A percentile compares a stretch with the other conserved stretches of the same genome.
phyloP scores from a whole-genome alignment of 2,888 invertebrate species.

The Perizoma affinitatum region DNA sequence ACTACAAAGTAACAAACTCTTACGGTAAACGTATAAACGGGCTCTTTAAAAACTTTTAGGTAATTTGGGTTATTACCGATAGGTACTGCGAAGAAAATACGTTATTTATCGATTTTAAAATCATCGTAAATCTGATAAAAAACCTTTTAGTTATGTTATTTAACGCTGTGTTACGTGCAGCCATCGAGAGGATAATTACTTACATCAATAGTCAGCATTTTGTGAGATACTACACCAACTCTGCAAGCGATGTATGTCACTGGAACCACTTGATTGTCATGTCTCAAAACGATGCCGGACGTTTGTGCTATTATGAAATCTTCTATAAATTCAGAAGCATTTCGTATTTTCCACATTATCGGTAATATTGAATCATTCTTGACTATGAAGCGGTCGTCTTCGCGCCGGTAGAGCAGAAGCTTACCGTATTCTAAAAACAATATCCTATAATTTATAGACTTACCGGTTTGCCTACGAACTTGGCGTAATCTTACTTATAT shows the following conservation, averaged over 20 bases:
- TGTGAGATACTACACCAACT: slow-evolving; percentile 67
- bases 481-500: too few species aligned
- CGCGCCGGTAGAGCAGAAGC: slow-evolving; percentile 76
- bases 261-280: slow-evolving; percentile 74
- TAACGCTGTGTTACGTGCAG: too few species aligned
- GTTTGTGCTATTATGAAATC: slow-evolving; percentile 75
- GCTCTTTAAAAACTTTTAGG: too few species aligned
- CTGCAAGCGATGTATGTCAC: slow-evolving; percentile 77
- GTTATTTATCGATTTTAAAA: too few species aligned
- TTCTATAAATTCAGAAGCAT: slow-evolving; percentile 64
- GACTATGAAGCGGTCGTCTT: slow-evolving; percentile 76
- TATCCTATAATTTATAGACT: too few species aligned
- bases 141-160: too few species aligned
- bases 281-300: slow-evolving; percentile 68
- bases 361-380: slow-evolving; percentile 83
- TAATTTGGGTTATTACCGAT: too few species aligned
- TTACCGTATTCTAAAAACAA: slow-evolving; percentile 77
- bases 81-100: too few species aligned
- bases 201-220: slow-evolving; percentile 73
- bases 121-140: too few species aligned
- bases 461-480: too few species aligned
- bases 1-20: too few species aligned
- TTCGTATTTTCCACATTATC: slow-evolving; percentile 82
- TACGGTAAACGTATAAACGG: too few species aligned
- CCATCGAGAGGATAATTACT: slow-evolving; percentile 32